Evolutionary conservation across 2,797 vertebrate genomes (phyloP).

Genomic region (Halcyon badia): DNA sequence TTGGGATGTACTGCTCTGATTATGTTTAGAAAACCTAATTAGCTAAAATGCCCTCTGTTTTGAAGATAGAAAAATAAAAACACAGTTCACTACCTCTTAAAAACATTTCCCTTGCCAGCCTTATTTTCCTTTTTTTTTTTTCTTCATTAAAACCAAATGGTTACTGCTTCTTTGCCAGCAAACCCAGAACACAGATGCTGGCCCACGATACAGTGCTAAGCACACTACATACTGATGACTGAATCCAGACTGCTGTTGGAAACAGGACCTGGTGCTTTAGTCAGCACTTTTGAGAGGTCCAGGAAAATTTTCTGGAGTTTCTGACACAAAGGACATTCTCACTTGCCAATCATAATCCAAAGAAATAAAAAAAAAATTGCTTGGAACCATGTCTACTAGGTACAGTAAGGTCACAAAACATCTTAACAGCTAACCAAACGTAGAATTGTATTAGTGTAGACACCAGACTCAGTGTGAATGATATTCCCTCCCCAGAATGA

Average conservation of each 20-base stretch:
- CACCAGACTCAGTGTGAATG: background rate
- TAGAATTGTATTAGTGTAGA: background rate
- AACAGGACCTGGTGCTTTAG: background rate
- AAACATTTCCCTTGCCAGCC: background rate
- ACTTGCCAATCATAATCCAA: background rate
- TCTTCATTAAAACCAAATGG: constrained; percentile 20
- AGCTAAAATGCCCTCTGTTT: constrained; percentile 23
- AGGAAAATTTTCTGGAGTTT: background rate
- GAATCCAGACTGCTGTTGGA: background rate
- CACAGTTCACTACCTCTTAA: background rate
- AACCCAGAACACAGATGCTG: constrained; percentile 3
- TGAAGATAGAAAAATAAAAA: constrained; percentile 37
- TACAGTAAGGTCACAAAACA: background rate
- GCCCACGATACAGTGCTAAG: background rate
- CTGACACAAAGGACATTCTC: background rate
- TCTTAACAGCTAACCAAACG: background rate
- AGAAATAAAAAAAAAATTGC: background rate
- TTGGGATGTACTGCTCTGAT: background rate
- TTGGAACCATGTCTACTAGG: background rate
- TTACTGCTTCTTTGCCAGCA: background rate
- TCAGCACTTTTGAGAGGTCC: background rate
- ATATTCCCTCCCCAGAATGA: background rate
- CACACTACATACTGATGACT: background rate
- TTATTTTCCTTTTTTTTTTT: background rate
- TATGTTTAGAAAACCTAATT: constrained; percentile 5